Evolutionary conservation across 2,113 vertebrate species (phyloP).

Genomic region (rat (Rattus norvegicus)): GRCr8 NC_086025.1:135918001-135918500

Average conservation of each 20-base stretch:
- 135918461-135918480: neutral
- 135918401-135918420: constrained; percentile 1
- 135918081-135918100: constrained; percentile 26
- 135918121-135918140: neutral
- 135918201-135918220: neutral
- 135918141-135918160: constrained; percentile 31
- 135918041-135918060: constrained; percentile 21
- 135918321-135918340: neutral
- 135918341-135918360: constrained; percentile 46
- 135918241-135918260: neutral
- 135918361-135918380: neutral
- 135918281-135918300: neutral
- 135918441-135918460: neutral
- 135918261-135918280: neutral
- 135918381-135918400: constrained; percentile 35
- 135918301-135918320: neutral
- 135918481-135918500: neutral
- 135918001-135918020: constrained; percentile 11
- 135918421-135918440: neutral
- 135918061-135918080: constrained; percentile 23
- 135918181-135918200: neutral
- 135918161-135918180: neutral
- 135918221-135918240: neutral
- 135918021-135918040: constrained; percentile 20
- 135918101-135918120: constrained; percentile 30